These are phyloP conservation scores for Phengaris arion DNA, from an alignment of 2,888 invertebrate genomes.

Conservation along the genomic window DNA sequence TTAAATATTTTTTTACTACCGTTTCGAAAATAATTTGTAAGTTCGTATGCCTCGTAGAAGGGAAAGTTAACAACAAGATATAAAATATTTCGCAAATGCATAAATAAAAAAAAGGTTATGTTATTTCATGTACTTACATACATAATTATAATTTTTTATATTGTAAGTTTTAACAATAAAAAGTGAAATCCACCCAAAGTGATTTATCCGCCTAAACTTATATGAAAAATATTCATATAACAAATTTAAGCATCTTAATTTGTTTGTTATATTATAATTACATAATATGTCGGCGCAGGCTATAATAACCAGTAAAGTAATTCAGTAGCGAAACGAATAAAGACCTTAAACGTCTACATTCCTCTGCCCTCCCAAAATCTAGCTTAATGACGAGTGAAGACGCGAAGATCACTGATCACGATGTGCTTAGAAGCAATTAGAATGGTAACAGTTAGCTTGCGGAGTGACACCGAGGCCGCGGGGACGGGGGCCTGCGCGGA, in stretches of 20 bases:
- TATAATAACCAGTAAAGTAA: too few species aligned
- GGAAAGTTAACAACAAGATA: constrained; percentile 5
- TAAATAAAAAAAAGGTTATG: neutral
- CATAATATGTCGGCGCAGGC: too few species aligned
- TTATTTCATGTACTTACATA: too few species aligned
- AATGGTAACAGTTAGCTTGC: constrained; percentile 44
- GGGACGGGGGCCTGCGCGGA: constrained; percentile 75
- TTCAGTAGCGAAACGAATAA: too few species aligned
- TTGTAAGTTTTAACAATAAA: neutral
- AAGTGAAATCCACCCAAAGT: neutral
- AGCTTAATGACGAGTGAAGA: neutral
- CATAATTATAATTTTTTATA: too few species aligned
- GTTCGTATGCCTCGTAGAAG: neutral
- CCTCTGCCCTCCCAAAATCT: neutral
- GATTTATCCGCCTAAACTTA: neutral
- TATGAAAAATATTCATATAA: neutral
- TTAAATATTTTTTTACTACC: too few species aligned
- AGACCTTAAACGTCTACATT: neutral
- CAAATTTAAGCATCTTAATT: neutral
- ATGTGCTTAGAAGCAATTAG: constrained; percentile 28
- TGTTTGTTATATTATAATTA: too few species aligned
- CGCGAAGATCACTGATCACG: neutral
- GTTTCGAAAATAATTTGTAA: neutral
- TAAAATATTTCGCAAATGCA: neutral
- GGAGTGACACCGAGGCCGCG: constrained; percentile 48